Base-by-base conservation (phyloP, 2,888 invertebrate species). In the Hyposoter dolosus region DNA sequence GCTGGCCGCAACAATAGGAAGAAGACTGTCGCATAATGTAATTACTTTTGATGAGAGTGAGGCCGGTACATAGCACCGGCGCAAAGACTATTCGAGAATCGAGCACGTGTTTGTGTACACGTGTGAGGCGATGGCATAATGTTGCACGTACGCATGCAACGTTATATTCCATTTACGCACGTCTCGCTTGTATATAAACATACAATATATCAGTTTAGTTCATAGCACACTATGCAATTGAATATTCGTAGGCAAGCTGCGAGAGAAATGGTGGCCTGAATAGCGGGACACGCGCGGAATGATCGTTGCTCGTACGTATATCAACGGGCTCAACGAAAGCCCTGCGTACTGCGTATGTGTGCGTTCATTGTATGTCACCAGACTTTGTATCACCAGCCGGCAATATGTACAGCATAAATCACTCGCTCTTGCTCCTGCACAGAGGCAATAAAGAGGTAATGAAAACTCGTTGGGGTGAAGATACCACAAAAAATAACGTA, bases 11-110 rank as follows among this genome's bases (percentile, higher is more conserved):
- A 60, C 60, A 60, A 60, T 28, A n/a, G 60, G 28, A 60, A 60
- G 60, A 60, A 60, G 28, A 28, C 69, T 43, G 78, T 88, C 89
- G 89, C 88, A 90, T 91, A 90, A 91, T 82, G 90, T 89, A 91
- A 92, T 92, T 90, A 91, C 90, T 90, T 90, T 90, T 88, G 89
- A 91, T 87, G 89, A 82, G 75, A 71, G 71, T 68, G 78, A 72
- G 80, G 66, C 53, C 19, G 76, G 69, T 65, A 86, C 45, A 32
- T 15, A 28, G 28, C 43, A 40, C n/a, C 19, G 65, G 32, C 40
- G 75, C 15, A 47, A 85, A 69, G 50, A 74, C 82, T 69, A 74
- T 79, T 79, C 40, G 78, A 85, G 87, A 88, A 47, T 47, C n/a
- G n/a, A 43, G 43, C 74, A 60, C 43, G 66, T 35, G 50, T 35